Base-by-base conservation (phyloP, 2,888 invertebrate species). In the Tanytarsus gracilentus region DNA sequence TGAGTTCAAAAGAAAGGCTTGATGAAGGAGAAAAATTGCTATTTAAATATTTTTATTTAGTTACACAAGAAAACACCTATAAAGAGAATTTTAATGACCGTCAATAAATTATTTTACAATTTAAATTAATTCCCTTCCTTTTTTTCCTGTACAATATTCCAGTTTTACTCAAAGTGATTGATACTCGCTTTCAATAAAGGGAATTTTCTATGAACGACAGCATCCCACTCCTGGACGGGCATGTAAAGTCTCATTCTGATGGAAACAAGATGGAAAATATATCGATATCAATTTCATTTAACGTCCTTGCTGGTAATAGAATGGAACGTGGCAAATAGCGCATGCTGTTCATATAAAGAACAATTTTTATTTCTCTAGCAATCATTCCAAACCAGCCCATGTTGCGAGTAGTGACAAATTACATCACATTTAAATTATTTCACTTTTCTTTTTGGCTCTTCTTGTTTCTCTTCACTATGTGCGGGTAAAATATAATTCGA, bases 271-370 rank as follows among this genome's bases (percentile, higher is more conserved):
- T 27, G 26, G 27, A 26, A 49, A 49, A 49, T 49, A 27, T 49
- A 27, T 49, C 49, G 49, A 49, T 49, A 49, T 49, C 49, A 49
- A 49, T 49, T 49, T 49, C 49, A 49, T 49, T 49, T 49, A 49
- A 49, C 44, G 44, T 44, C 44, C 44, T 44, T 44, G 23, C 44
- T 44, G 11, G 18, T 11, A 21, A 8, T 21, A 18, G 18, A 44
- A 44, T 44, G 44, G 21, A 33, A 33, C 9, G 33, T 11, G 33
- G n/a, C 9, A 33, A 44, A 44, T 44, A 44, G 40, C 40, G 40
- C 40, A 44, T 21, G n/a, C 23, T 18, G 16, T 23, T 16, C 8
- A 44, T 44, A 18, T 44, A 7, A 18, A n/a, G 16, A 14, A 3
- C 16, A 36, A 6, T 36, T 14, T 36, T 30, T 30, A 11, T 30